A percentile compares a stretch with the other conserved stretches of the same genome.
phyloP scores from a whole-genome alignment of 1,140 invertebrate species.

The Neodiprion fabricii region DNA sequence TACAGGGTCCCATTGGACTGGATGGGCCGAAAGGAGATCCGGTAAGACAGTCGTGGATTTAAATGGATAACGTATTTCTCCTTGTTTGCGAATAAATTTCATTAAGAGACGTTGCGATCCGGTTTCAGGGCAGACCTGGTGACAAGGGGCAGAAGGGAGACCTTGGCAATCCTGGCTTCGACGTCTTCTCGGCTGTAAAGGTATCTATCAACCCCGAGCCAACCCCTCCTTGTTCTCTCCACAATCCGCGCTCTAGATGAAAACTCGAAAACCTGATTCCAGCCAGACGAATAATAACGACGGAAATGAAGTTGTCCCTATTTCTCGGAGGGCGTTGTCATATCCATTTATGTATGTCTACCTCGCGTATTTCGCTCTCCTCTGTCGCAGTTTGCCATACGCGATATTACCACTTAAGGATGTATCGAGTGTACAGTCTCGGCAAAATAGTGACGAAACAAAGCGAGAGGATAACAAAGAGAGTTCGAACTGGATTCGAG shows the following conservation, averaged over 20 bases:
- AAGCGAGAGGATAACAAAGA: too few species aligned
- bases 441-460: too few species aligned
- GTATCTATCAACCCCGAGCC: slow-evolving; percentile 62
- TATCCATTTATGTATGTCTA: too few species aligned
- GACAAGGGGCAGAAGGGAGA: slow-evolving; percentile 89
- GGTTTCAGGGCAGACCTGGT: slow-evolving; percentile 80
- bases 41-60: slow-evolving; percentile 68
- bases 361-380: too few species aligned
- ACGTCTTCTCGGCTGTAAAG: slow-evolving; percentile 90
- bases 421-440: too few species aligned
- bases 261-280: too few species aligned
- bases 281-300: too few species aligned
- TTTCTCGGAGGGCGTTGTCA: too few species aligned
- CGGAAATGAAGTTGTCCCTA: too few species aligned
- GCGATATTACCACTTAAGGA: too few species aligned
- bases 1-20: slow-evolving; percentile 91
- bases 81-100: background rate
- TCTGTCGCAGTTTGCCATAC: too few species aligned
- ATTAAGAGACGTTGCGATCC: background rate
- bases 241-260: slow-evolving; percentile 8
- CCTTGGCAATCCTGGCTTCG: slow-evolving; percentile 84
- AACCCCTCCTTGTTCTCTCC: slow-evolving; percentile 12
- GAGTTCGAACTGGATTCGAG: too few species aligned
- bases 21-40: slow-evolving; percentile 92
- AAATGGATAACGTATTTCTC: slow-evolving; percentile 10